Percentiles rank a stretch among this genome's conserved stretches.
phyloP scores from a whole-genome alignment of 2,797 vertebrate species.

The Semotilus atromaculatus region DNA sequence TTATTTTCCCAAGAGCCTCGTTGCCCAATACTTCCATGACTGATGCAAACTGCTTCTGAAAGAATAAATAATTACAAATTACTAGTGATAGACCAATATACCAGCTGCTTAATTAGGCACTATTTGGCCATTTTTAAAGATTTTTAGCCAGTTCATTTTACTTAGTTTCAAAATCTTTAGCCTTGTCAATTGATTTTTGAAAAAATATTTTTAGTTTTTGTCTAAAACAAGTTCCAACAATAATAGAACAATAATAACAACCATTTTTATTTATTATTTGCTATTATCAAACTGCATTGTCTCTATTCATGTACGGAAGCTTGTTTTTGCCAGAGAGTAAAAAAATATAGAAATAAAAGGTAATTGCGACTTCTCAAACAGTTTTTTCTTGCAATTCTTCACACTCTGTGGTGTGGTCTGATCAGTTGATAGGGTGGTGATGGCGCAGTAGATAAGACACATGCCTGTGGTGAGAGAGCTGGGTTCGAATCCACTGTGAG shows the following conservation, averaged over 20 bases:
- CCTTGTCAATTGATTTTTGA: neutral
- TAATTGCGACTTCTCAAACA: neutral
- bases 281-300: neutral
- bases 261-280: neutral
- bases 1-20: constrained; percentile 78
- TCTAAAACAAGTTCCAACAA: neutral
- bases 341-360: neutral
- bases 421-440: too few species aligned
- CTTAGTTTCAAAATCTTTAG: neutral
- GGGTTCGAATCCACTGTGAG: too few species aligned
- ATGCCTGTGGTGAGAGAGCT: too few species aligned
- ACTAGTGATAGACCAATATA: neutral
- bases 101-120: neutral
- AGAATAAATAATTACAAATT: neutral
- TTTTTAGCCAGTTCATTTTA: neutral
- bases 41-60: constrained; percentile 72
- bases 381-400: neutral
- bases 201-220: neutral
- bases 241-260: too few species aligned
- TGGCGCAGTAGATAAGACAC: too few species aligned
- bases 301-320: neutral
- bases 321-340: neutral
- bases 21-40: constrained; percentile 79
- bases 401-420: too few species aligned
- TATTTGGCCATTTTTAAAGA: neutral